A percentile compares a stretch with the other conserved stretches of the same genome.
Evolutionary conservation across 2,113 vertebrate species (phyloP).

Genomic region (Gymnocephalus cernua): DNA sequence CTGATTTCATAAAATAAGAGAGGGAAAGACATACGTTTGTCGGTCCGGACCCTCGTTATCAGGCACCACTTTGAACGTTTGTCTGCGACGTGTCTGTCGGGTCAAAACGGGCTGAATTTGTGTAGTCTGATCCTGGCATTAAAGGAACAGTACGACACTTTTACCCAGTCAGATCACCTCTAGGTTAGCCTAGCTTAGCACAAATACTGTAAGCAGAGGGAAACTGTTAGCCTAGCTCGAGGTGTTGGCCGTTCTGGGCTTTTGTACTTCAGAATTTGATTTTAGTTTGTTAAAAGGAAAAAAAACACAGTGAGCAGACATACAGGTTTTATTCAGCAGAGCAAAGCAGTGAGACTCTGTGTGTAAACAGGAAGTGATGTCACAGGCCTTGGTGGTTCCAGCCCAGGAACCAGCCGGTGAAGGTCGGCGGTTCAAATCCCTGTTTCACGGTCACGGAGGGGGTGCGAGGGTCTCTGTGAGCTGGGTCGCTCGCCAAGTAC

Average conservation of each 20-base stretch:
- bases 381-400: slow-evolving; percentile 87
- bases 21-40: too few relatives aligned
- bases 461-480: slow-evolving; percentile 84
- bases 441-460: slow-evolving; percentile 84
- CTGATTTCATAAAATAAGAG: too few relatives aligned
- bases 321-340: slow-evolving; percentile 3
- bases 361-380: slow-evolving; percentile 37
- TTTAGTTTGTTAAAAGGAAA: slow-evolving; percentile 49
- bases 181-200: slow-evolving; percentile 57
- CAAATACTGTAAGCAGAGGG: slow-evolving; percentile 21
- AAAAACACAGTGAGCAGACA: not conserved
- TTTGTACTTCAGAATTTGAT: slow-evolving; percentile 35
- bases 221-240: slow-evolving; percentile 33
- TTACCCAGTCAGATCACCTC: not conserved
- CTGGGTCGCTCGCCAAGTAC: slow-evolving; percentile 89
- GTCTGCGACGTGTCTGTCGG: too few relatives aligned
- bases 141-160: slow-evolving; percentile 24
- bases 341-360: not conserved
- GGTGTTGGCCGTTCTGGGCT: slow-evolving; percentile 36
- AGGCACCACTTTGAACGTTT: not conserved
- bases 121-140: slow-evolving; percentile 2
- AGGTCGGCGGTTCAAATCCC: slow-evolving; percentile 90
- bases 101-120: too few relatives aligned
- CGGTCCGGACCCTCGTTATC: too few relatives aligned
- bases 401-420: slow-evolving; percentile 93